Percentiles rank a stretch among this genome's conserved stretches.
These are phyloP conservation scores for Heteromormyrus szaboi DNA, from an alignment of 2,797 vertebrate species.

Conservation along the genomic window DNA sequence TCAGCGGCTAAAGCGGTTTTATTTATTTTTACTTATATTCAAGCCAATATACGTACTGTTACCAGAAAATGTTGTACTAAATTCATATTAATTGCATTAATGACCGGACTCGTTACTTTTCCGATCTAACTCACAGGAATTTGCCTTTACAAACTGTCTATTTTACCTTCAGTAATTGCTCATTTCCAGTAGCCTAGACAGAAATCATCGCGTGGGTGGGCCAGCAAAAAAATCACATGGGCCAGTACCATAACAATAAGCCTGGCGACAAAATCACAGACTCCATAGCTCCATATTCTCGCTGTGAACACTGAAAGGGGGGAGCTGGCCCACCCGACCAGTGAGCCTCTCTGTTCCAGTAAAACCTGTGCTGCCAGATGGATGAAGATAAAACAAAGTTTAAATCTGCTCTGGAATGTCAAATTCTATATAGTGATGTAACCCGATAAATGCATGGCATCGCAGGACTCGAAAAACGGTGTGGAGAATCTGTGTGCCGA, in stretches of 20 bases:
- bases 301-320: neutral
- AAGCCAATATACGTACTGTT: neutral
- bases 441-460: neutral
- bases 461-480: conserved; percentile 58
- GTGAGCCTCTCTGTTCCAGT: neutral
- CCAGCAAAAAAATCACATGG: neutral
- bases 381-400: neutral
- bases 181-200: neutral
- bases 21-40: neutral
- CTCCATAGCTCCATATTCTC: neutral
- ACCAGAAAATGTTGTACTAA: neutral
- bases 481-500: conserved; percentile 56
- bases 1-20: neutral
- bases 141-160: neutral
- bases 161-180: neutral
- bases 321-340: neutral
- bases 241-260: neutral
- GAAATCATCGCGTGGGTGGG: neutral
- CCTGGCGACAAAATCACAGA: neutral
- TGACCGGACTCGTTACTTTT: neutral
- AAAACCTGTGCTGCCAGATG: neutral
- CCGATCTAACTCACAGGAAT: neutral
- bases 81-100: neutral
- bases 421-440: neutral
- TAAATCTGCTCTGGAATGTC: neutral